phyloP scores from a whole-genome alignment of 1,140 invertebrate genomes.

The Hyphantria cunea region DNA sequence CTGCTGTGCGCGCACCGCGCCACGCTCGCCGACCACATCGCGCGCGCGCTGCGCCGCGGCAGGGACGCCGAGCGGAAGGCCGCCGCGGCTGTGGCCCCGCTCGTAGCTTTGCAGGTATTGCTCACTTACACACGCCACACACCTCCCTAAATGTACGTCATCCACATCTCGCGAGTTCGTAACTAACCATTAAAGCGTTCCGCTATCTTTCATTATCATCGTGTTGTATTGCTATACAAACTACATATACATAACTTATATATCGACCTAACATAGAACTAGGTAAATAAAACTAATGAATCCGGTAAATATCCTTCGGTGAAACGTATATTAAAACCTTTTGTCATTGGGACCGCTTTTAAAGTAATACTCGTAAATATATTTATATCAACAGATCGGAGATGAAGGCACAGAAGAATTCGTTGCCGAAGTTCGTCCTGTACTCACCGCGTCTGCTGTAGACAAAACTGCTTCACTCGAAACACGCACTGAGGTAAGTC shows the following conservation, averaged over 20 bases:
- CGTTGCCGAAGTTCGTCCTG: slow-evolving; percentile 63
- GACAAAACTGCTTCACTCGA: slow-evolving; percentile 69
- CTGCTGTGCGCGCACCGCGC: slow-evolving; percentile 89
- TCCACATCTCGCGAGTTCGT: too few relatives aligned
- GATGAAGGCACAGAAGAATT: slow-evolving; percentile 70
- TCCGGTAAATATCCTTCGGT: too few relatives aligned
- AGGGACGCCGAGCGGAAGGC: slow-evolving; percentile 89
- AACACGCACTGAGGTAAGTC: slow-evolving; percentile 64
- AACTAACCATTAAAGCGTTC: too few relatives aligned
- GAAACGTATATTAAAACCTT: too few relatives aligned
- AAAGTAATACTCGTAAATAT: too few relatives aligned
- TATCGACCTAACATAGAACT: too few relatives aligned
- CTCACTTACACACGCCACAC: too few relatives aligned
- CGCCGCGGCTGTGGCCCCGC: slow-evolving; percentile 89
- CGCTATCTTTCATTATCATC: too few relatives aligned
- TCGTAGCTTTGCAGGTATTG: slow-evolving; percentile 91
- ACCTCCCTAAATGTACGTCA: not conserved
- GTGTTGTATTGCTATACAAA: too few relatives aligned
- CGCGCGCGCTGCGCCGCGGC: slow-evolving; percentile 91
- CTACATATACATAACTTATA: too few relatives aligned
- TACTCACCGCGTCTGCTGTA: slow-evolving; percentile 53
- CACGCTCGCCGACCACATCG: slow-evolving; percentile 91
- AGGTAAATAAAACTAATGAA: too few relatives aligned
- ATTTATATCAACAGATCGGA: slow-evolving; percentile 53
- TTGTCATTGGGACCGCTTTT: too few relatives aligned